These are phyloP conservation scores for Scortum barcoo DNA, from an alignment of 2,113 vertebrate species.

Conservation along the genomic window DNA sequence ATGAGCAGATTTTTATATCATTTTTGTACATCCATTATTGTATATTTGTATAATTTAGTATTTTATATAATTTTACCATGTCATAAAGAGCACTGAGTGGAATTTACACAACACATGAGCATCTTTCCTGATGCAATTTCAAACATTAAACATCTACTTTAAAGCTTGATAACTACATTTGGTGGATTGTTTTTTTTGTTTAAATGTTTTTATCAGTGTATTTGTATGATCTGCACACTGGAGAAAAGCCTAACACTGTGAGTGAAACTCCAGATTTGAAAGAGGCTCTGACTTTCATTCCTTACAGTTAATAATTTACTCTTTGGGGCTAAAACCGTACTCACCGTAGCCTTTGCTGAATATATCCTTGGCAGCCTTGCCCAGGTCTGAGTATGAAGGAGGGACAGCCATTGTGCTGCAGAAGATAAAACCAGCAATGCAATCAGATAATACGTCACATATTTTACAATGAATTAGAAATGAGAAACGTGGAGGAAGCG, in stretches of 20 bases:
- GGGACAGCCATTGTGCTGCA: constrained; percentile 91
- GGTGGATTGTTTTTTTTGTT: background rate
- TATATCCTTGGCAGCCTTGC: constrained; percentile 93
- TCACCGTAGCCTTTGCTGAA: constrained; percentile 97
- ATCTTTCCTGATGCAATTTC: background rate
- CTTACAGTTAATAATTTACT: constrained; percentile 10
- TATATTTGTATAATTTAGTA: no score
- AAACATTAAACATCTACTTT: background rate
- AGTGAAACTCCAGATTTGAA: background rate
- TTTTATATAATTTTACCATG: no score
- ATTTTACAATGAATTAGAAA: background rate
- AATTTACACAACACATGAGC: background rate
- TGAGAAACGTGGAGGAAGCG: background rate
- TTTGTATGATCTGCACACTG: background rate
- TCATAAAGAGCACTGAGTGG: no score
- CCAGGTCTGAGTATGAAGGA: constrained; percentile 92
- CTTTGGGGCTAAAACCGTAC: constrained; percentile 32
- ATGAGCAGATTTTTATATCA: background rate
- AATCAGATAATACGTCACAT: background rate
- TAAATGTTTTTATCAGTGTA: background rate
- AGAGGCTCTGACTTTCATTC: background rate
- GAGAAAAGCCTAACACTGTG: background rate
- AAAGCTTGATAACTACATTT: background rate
- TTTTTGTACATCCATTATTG: no score
- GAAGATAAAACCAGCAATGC: background rate